Conservation (phyloP, 2,888 invertebrate species). For the Melanostoma mellinum region DNA sequence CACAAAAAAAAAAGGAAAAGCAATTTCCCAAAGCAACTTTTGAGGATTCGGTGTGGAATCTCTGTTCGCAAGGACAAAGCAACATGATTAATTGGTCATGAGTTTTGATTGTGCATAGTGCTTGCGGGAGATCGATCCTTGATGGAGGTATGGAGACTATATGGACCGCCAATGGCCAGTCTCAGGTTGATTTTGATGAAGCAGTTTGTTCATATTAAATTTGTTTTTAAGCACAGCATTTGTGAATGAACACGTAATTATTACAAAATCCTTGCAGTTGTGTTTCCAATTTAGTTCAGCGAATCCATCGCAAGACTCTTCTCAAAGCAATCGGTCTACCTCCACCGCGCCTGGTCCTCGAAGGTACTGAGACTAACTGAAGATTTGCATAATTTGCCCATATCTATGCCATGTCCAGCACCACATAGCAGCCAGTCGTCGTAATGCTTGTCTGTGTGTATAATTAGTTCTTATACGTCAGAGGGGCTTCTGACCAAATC, state of each 20-base stretch:
- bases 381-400: constrained; percentile 67
- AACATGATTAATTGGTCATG: constrained; percentile 82
- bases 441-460: constrained; percentile 15
- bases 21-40: constrained; percentile 50
- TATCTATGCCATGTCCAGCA: constrained; percentile 56
- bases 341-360: no score
- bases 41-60: constrained; percentile 47
- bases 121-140: neutral
- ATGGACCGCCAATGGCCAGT: no score
- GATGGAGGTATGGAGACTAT: no score
- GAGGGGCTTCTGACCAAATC: constrained; percentile 36
- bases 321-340: no score
- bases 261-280: no score
- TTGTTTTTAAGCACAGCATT: no score
- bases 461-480: constrained; percentile 56
- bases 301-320: no score
- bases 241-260: no score
- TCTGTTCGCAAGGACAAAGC: constrained; percentile 77
- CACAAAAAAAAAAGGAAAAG: constrained; percentile 25
- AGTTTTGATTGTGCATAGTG: constrained; percentile 80
- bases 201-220: no score
- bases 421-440: constrained; percentile 19
- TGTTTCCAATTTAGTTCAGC: no score
- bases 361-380: constrained; percentile 33
- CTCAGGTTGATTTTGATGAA: no score